phyloP scores from a whole-genome alignment of 2,113 vertebrate species.

The Macrotis lagotis region DNA sequence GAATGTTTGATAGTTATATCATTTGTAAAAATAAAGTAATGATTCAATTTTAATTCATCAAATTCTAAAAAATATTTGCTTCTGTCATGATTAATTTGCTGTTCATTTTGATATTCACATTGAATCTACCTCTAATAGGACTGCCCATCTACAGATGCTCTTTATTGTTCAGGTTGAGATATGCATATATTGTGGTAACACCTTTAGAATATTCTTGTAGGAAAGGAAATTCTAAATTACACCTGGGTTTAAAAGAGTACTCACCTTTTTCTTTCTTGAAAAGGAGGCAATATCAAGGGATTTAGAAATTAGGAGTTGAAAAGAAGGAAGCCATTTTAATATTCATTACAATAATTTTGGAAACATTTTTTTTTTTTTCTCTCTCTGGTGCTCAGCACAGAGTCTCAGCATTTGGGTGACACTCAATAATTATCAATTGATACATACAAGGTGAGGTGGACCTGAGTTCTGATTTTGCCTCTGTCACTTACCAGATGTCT shows the following conservation, averaged over 20 bases:
- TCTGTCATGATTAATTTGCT: not conserved
- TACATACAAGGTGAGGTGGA: not conserved
- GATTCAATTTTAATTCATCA: not conserved
- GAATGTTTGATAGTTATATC: not conserved
- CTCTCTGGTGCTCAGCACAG: not conserved
- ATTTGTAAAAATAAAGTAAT: not conserved
- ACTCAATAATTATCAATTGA: not conserved
- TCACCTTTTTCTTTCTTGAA: constrained; percentile 32
- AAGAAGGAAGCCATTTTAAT: constrained; percentile 2
- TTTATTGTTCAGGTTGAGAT: constrained; percentile 10
- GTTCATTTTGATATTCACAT: not conserved
- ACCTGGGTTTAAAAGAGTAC: constrained; percentile 31
- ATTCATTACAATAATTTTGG: not conserved
- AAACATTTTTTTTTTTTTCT: not conserved
- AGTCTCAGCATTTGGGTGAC: not conserved
- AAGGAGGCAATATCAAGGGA: not conserved
- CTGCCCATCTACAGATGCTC: not conserved
- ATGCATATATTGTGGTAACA: constrained; percentile 3
- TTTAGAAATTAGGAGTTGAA: constrained; percentile 2
- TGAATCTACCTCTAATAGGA: not conserved
- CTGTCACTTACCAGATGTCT: not conserved
- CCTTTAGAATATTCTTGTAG: constrained; percentile 12
- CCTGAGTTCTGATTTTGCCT: not conserved
- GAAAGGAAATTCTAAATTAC: constrained; percentile 5
- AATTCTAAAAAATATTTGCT: not conserved